phyloP scores from a whole-genome alignment of 1,140 invertebrate species.

The Olivierus martensii region DNA sequence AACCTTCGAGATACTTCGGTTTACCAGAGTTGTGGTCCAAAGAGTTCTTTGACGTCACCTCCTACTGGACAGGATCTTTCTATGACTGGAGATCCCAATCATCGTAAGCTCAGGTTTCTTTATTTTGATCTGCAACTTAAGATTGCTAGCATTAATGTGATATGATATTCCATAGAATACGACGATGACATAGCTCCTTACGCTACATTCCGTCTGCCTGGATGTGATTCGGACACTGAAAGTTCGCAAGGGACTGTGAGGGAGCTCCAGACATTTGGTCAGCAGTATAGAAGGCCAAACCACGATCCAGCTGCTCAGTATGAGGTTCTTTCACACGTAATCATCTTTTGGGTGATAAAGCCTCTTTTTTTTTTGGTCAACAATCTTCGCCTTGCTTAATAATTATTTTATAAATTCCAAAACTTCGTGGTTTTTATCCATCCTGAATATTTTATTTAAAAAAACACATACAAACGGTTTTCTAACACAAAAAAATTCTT shows the following conservation, averaged over 20 bases:
- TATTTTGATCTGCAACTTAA: not conserved
- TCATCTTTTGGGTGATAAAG: not conserved
- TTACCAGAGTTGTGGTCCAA: constrained; percentile 13
- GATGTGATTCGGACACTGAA: constrained; percentile 18
- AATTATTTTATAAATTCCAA: too few species aligned
- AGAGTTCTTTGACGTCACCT: not conserved
- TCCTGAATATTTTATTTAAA: too few species aligned
- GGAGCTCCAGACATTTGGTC: constrained; percentile 17
- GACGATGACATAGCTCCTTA: constrained; percentile 18
- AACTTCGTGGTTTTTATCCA: too few species aligned
- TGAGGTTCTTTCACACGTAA: constrained; percentile 11
- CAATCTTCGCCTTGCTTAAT: too few species aligned
- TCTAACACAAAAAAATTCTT: too few species aligned
- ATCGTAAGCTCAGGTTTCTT: constrained; percentile 5
- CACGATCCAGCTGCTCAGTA: constrained; percentile 14
- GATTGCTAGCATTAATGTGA: not conserved
- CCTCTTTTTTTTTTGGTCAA: too few species aligned
- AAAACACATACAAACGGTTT: too few species aligned
- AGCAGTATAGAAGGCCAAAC: constrained; percentile 1
- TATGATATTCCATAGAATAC: constrained; percentile 14
- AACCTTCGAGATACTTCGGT: constrained; percentile 14
- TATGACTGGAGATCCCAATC: constrained; percentile 6
- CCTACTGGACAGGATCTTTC: constrained; percentile 5
- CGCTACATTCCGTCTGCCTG: constrained; percentile 16
- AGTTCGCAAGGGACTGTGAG: constrained; percentile 16